Percentiles rank a stretch among this genome's conserved stretches.
Conservation (phyloP, 2,113 vertebrate genomes). For the Rostratula benghalensis region DNA sequence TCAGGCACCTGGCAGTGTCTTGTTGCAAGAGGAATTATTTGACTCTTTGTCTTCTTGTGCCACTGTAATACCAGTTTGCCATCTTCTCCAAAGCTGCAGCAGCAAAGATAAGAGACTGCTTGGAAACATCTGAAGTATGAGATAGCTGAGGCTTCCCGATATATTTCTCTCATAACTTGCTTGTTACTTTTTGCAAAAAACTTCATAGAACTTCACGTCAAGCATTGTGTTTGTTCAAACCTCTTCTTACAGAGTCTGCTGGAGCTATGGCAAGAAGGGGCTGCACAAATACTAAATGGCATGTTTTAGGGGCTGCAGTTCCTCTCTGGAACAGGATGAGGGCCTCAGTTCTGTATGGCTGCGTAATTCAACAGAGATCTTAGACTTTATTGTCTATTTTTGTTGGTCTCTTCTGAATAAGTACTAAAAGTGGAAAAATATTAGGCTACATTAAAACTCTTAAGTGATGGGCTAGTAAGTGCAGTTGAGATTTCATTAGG, state of each 20-base stretch:
- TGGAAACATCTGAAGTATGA: not conserved
- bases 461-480: not conserved
- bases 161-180: not conserved
- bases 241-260: not conserved
- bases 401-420: not conserved
- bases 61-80: not conserved
- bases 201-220: not conserved
- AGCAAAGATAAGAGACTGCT: not conserved
- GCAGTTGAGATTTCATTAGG: not conserved
- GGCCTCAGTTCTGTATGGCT: conserved; percentile 54
- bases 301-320: not conserved
- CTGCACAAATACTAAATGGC: not conserved
- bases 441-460: not conserved
- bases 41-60: fast-evolving
- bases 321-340: conserved; percentile 32
- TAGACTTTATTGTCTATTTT: not conserved
- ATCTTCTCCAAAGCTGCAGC: not conserved
- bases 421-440: not conserved
- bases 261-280: not conserved
- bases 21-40: not conserved
- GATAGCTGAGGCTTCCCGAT: not conserved
- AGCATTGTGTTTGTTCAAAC: not conserved
- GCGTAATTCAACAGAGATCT: not conserved
- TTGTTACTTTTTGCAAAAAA: not conserved
- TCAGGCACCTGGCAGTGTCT: not conserved